Base-by-base conservation (phyloP, 2,888 invertebrate genomes). In the Sinotaia quadrata region DNA sequence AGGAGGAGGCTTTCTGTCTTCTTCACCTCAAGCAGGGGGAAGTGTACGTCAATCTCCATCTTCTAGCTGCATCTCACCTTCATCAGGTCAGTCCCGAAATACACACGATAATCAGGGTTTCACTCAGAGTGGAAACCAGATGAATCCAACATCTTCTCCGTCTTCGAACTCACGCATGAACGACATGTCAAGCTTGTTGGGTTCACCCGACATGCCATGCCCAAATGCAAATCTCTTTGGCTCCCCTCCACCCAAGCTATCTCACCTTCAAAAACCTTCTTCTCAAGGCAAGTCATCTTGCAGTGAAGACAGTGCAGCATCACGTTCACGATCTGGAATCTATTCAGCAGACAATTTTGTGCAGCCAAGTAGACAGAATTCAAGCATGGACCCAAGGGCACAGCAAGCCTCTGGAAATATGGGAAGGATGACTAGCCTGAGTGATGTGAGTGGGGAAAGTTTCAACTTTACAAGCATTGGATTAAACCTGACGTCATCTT, bases 331-430 rank as follows among this genome's bases (percentile, higher is more conserved):
- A 49, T 69, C 67, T 54, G 75, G 77, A 59, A 78, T 82, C 33
- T 83, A 81, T 67, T 83, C 83, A 24, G 83, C 82, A 8, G 83
- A 83, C 47, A 83, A 78, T 68, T 83, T 83, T 77, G 83, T 83
- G 10, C 79, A 79, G 62, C 75, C 80, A 18, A 78, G 47, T 47
- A 8, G 78, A 36, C 70, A 68, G 33, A 73, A 66, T n/a, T 18
- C 33, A 47, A 63, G 37, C 56, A 37, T 66, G 52, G 69, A 58
- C 57, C 62, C 33, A 10, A 68, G 66, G 69, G 72, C 49, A 56
- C 74, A 24, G 71, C 73, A 29, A 58, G 74, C 34, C 65, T 4
- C 58, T 2, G 59, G 67, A 24, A 62, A 57, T 37, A 61, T 54
- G 59, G 41, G 60, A 12, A 72, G 58, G 67, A 74, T 75, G 58